These are phyloP conservation scores for Tragelaphus buxtoni DNA, from an alignment of 2,113 vertebrate species.

Conservation along the genomic window DNA sequence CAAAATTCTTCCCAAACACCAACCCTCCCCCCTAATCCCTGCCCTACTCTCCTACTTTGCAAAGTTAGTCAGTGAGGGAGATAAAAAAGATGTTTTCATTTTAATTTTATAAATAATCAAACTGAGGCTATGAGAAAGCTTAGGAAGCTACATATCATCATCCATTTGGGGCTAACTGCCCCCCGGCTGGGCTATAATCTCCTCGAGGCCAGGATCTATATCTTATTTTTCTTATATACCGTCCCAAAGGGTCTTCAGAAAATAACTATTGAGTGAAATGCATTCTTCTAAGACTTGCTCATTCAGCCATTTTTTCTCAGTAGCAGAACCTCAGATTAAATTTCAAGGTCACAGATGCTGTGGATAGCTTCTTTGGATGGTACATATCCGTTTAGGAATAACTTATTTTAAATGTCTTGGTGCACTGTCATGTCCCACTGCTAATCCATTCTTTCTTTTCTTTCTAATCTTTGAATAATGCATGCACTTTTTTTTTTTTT, in stretches of 20 bases:
- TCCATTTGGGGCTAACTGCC: neutral
- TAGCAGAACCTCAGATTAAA: constrained; percentile 24
- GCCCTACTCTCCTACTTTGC: neutral
- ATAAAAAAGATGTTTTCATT: neutral
- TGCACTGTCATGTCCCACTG: neutral
- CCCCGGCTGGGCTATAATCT: neutral
- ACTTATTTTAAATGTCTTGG: constrained; percentile 40
- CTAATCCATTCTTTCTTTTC: constrained; percentile 45
- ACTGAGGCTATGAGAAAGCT: neutral
- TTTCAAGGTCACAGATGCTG: constrained; percentile 37
- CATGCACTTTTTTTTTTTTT: neutral
- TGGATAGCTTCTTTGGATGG: neutral
- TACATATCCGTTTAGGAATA: constrained; percentile 25
- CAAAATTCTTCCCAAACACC: constrained; percentile 1
- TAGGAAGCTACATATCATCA: neutral
- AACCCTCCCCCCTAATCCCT: too few relatives aligned
- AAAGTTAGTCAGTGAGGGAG: neutral
- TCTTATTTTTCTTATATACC: neutral
- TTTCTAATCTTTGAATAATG: constrained; percentile 64
- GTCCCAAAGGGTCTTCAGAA: neutral
- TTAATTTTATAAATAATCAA: neutral
- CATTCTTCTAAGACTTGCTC: neutral
- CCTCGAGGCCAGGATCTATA: neutral
- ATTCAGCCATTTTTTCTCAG: neutral
- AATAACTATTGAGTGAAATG: neutral